phyloP scores from a whole-genome alignment of 2,113 vertebrate species.

The Eclectus roratus region DNA sequence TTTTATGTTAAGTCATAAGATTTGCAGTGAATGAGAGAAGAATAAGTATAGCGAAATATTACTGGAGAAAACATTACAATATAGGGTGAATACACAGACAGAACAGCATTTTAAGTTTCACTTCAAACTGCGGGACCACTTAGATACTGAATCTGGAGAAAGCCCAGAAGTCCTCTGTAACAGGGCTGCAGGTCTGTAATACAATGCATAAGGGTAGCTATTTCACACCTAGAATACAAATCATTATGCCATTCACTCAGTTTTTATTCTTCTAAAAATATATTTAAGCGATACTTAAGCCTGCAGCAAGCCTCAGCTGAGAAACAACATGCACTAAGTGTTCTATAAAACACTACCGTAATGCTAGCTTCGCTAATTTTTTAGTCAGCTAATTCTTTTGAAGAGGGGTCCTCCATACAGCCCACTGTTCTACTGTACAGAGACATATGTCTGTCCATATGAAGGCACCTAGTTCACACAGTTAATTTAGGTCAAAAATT shows the following conservation, averaged over 20 bases:
- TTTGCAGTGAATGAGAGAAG: neutral
- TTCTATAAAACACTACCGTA: neutral
- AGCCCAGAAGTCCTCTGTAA: neutral
- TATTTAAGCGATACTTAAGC: neutral
- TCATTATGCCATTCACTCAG: neutral
- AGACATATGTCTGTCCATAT: neutral
- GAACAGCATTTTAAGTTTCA: neutral
- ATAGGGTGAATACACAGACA: neutral
- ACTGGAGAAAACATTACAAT: neutral
- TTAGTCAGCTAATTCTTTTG: neutral
- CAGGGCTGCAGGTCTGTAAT: neutral
- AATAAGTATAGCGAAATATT: neutral
- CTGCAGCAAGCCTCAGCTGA: neutral
- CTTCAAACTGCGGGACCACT: neutral
- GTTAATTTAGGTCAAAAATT: neutral
- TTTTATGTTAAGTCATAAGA: neutral
- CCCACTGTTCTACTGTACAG: neutral
- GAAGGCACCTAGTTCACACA: neutral
- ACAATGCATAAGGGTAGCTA: neutral
- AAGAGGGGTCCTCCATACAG: neutral
- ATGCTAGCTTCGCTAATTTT: neutral
- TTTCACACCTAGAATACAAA: neutral
- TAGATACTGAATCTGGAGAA: neutral
- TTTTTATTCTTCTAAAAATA: conserved; percentile 6
- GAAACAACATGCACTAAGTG: neutral